phyloP scores from a whole-genome alignment of 2,797 vertebrate species.

The Microhierax caerulescens region DNA sequence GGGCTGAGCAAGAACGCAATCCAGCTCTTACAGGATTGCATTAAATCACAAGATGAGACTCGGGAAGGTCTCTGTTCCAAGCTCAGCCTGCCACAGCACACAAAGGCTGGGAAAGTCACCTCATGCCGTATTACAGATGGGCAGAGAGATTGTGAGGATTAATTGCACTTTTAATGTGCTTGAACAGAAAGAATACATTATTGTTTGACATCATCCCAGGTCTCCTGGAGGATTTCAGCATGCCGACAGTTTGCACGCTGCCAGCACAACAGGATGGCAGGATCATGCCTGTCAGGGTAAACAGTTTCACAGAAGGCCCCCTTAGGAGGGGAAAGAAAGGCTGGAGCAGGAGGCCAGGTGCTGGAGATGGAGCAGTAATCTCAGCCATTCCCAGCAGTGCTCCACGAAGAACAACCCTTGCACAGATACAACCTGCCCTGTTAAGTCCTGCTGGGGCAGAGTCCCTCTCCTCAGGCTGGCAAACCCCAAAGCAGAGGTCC shows the following conservation, averaged over 20 bases:
- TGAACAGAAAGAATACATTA: conserved; percentile 36
- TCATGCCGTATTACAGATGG: neutral
- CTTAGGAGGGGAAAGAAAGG: neutral
- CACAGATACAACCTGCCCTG: neutral
- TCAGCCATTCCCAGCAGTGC: neutral
- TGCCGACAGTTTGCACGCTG: neutral
- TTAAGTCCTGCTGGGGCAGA: neutral
- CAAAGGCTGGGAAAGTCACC: neutral
- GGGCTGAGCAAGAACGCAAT: neutral
- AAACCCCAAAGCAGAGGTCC: neutral
- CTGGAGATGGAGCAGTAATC: neutral
- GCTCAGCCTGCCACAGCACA: neutral
- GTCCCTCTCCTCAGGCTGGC: neutral
- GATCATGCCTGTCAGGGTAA: neutral
- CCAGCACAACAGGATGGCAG: neutral
- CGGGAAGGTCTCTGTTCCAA: neutral
- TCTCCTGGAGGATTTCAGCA: conserved; percentile 12
- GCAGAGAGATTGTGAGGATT: neutral
- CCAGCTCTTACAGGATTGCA: neutral
- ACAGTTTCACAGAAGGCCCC: neutral
- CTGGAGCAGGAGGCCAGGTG: neutral
- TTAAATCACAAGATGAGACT: neutral
- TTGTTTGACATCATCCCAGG: neutral
- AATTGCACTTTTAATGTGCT: conserved; percentile 27
- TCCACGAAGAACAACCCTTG: neutral